phyloP scores from a whole-genome alignment of 2,113 vertebrate genomes.

The Pelusios castaneus region DNA sequence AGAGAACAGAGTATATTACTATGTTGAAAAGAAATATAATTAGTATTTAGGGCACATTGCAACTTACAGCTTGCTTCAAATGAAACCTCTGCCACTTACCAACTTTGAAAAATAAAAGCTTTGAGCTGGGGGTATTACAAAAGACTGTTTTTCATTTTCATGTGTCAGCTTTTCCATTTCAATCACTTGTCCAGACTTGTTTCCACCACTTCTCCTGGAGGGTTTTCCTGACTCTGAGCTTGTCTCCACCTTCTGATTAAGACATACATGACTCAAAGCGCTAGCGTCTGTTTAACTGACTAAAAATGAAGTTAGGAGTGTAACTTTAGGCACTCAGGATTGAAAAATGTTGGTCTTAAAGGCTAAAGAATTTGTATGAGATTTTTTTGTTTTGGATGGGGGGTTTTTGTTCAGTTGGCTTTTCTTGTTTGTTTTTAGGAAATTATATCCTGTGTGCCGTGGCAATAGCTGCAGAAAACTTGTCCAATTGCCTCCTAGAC shows the following conservation, averaged over 20 bases:
- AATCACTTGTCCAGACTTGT: constrained; percentile 38
- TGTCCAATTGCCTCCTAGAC: background rate
- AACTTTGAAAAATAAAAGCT: constrained; percentile 36
- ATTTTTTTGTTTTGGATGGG: background rate
- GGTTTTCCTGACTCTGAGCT: constrained; percentile 11
- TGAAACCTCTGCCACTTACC: background rate
- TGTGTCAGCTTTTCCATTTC: constrained; percentile 40
- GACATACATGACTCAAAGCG: constrained; percentile 14
- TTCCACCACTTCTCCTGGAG: constrained; percentile 22
- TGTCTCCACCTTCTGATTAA: constrained; percentile 28
- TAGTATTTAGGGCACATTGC: background rate
- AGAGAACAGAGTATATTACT: background rate
- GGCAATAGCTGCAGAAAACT: constrained; percentile 12
- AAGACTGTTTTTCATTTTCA: constrained; percentile 33
- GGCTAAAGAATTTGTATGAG: background rate
- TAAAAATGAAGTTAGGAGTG: background rate
- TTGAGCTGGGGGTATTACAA: background rate
- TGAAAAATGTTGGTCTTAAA: background rate
- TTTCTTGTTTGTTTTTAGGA: background rate
- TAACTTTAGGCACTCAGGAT: background rate
- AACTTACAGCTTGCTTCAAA: constrained; percentile 26
- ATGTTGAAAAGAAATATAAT: constrained; percentile 10
- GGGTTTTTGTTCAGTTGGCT: too few species aligned
- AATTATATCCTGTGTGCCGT: background rate
- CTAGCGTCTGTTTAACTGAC: constrained; percentile 6